phyloP scores from a whole-genome alignment of 1,140 invertebrate species.

The Gonatopus flavifemur region DNA sequence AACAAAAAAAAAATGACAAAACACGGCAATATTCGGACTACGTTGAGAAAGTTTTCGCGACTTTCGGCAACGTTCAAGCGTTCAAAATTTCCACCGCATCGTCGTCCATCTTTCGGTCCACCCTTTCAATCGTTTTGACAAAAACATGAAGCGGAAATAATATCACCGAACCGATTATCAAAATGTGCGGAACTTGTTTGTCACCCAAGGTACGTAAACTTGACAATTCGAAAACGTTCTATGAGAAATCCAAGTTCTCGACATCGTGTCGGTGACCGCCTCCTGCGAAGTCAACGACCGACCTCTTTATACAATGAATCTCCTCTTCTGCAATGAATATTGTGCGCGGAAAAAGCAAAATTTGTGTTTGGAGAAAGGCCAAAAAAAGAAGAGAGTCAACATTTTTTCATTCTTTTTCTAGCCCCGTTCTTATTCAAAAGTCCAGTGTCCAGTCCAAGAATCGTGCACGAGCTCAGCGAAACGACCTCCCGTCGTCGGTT shows the following conservation, averaged over 20 bases:
- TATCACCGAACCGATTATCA: neutral
- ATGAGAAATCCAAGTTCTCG: no score
- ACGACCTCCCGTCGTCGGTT: neutral
- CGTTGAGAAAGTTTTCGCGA: neutral
- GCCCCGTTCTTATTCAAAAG: neutral
- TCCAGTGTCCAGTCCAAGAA: neutral
- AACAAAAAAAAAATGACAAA: neutral
- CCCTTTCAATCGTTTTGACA: neutral
- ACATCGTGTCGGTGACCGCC: no score
- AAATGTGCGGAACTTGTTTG: neutral
- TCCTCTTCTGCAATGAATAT: constrained; percentile 2
- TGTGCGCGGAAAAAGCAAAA: no score
- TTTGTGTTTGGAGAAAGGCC: constrained; percentile 13
- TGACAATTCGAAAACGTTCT: no score
- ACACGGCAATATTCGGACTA: neutral
- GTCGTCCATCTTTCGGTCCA: no score
- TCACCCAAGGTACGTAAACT: no score
- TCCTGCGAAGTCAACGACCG: no score
- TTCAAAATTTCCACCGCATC: neutral
- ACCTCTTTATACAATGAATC: no score
- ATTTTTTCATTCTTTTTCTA: neutral
- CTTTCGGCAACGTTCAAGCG: neutral
- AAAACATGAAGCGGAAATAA: neutral
- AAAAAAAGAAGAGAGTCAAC: constrained; percentile 4
- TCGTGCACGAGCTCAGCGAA: neutral